A percentile compares a stretch with the other conserved stretches of the same genome.
Evolutionary conservation across 2,797 vertebrate genomes (phyloP).

Genomic region (Eulemur coronatus): DNA sequence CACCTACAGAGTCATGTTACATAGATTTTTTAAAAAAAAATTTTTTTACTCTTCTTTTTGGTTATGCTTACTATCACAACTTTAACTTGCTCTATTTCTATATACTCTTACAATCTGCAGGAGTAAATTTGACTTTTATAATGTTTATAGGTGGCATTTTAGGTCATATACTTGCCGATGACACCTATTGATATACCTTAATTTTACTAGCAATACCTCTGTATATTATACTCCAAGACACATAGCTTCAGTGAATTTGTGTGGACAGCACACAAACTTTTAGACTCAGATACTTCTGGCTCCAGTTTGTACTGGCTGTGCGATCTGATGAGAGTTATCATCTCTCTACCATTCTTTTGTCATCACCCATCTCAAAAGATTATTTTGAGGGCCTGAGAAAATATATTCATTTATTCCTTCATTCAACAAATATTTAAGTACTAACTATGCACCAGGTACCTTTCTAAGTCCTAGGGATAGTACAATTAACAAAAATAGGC

Average conservation of each 20-base stretch:
- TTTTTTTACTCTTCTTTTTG: background rate
- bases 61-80: background rate
- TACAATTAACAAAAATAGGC: background rate
- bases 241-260: background rate
- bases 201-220: background rate
- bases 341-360: background rate
- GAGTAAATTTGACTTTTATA: background rate
- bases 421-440: background rate
- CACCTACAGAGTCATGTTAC: background rate
- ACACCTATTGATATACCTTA: background rate
- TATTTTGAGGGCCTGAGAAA: slow-evolving; percentile 9
- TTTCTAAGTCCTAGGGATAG: background rate
- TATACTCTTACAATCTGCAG: background rate
- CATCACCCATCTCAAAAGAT: background rate
- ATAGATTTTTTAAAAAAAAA: background rate
- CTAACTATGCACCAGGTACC: background rate
- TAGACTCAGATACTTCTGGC: background rate
- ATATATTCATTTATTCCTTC: background rate
- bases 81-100: background rate
- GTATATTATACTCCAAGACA: background rate
- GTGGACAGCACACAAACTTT: background rate
- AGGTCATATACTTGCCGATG: background rate
- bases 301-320: background rate
- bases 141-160: background rate
- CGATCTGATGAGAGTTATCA: background rate